These are phyloP conservation scores for Lepetodrilus schrolli DNA, from an alignment of 2,888 invertebrate species.

Conservation along the genomic window DNA sequence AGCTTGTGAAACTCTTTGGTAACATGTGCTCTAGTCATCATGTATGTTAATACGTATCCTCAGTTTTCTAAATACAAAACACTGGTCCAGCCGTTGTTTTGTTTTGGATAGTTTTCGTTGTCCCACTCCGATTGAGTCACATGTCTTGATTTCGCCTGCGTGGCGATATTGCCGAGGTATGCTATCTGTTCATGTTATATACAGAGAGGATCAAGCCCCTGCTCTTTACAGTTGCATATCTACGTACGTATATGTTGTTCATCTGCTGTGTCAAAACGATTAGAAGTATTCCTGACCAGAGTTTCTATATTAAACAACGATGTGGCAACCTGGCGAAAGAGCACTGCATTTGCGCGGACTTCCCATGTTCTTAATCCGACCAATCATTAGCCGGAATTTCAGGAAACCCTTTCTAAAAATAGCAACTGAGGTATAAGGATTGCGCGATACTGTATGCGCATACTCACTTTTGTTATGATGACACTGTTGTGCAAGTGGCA, in stretches of 20 bases:
- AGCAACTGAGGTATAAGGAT: background rate
- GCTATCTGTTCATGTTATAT: background rate
- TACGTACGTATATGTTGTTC: too few species aligned
- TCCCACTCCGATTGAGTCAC: background rate
- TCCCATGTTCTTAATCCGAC: conserved; percentile 1
- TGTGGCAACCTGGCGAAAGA: too few species aligned
- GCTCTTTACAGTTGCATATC: too few species aligned
- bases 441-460: background rate
- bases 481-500: background rate
- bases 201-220: too few species aligned
- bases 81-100: too few species aligned
- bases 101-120: too few species aligned
- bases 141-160: background rate
- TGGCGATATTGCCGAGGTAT: background rate
- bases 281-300: too few species aligned
- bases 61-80: too few species aligned
- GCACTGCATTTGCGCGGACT: too few species aligned
- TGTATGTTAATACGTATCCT: too few species aligned
- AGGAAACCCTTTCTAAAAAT: conserved; percentile 8
- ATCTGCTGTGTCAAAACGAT: too few species aligned
- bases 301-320: too few species aligned
- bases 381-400: background rate
- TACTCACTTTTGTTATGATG: background rate
- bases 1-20: conserved; percentile 48
- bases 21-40: conserved; percentile 25